phyloP scores from a whole-genome alignment of 2,888 invertebrate species.

The Acronicta leporina region DNA sequence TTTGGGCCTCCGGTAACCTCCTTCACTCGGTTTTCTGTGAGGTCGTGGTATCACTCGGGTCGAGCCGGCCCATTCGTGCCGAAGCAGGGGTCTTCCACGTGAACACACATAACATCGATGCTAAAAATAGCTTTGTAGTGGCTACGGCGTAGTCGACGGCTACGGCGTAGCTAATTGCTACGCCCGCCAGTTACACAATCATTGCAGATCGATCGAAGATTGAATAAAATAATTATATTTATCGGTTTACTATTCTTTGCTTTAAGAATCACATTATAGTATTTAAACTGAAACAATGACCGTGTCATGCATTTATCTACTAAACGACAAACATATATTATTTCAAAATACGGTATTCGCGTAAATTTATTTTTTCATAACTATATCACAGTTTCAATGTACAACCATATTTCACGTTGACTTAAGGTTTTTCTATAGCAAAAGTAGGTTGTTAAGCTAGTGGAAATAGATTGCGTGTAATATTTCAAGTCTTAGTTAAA shows the following conservation, averaged over 20 bases:
- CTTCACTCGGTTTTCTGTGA: too few relatives aligned
- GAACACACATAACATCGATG: too few relatives aligned
- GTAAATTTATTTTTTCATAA: not conserved
- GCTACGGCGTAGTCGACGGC: not conserved
- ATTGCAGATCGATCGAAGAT: too few relatives aligned
- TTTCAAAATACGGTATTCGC: not conserved
- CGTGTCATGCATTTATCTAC: too few relatives aligned
- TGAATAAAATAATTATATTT: too few relatives aligned
- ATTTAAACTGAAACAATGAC: too few relatives aligned
- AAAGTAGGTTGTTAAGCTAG: constrained; percentile 7
- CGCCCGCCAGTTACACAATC: not conserved
- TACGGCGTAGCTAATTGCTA: constrained; percentile 10
- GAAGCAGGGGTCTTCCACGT: too few relatives aligned
- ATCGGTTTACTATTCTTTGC: too few relatives aligned
- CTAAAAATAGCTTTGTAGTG: not conserved
- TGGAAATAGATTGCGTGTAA: constrained; percentile 26
- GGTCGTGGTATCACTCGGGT: too few relatives aligned
- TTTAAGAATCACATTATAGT: too few relatives aligned
- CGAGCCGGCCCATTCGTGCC: too few relatives aligned
- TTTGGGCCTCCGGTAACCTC: too few relatives aligned
- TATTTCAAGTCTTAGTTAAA: constrained; percentile 11
- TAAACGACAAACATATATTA: not conserved
- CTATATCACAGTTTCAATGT: not conserved
- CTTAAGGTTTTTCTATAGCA: constrained; percentile 8
- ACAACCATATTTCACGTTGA: constrained; percentile 8